A percentile compares a stretch with the other conserved stretches of the same genome.
Evolutionary conservation across 1,140 invertebrate genomes (phyloP).

Genomic region (Dysdera silvatica): DNA sequence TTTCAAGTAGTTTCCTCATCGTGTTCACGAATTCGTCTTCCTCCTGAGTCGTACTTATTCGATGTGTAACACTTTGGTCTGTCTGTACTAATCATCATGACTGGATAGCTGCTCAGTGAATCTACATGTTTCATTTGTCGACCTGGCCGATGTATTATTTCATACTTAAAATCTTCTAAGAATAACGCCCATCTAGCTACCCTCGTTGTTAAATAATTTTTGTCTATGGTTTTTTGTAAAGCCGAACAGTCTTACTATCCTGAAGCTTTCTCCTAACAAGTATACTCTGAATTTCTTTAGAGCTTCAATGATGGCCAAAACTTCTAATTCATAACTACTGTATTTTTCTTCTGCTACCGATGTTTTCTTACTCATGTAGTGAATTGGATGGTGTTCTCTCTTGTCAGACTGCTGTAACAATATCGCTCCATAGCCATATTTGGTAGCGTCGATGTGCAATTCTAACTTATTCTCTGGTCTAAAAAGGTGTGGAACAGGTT

Average conservation of each 20-base stretch:
- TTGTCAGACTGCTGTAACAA: conserved; percentile 43
- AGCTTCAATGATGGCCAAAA: not conserved
- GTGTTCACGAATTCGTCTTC: not conserved
- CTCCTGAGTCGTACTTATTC: not conserved
- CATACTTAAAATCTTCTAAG: conserved; percentile 4
- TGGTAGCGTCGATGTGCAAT: conserved; percentile 37
- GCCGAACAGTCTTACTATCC: conserved; percentile 10
- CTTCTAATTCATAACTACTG: conserved; percentile 6
- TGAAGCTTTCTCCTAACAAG: conserved; percentile 8
- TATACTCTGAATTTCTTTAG: conserved; percentile 12
- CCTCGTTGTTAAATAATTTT: not conserved
- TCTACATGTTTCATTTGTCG: conserved; percentile 8
- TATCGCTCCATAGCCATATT: conserved; percentile 47
- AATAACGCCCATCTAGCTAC: conserved; percentile 3
- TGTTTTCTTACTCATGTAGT: not conserved
- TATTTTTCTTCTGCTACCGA: not conserved
- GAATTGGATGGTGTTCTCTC: not conserved
- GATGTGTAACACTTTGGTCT: not conserved
- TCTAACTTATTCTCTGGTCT: conserved; percentile 18
- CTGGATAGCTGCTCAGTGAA: conserved; percentile 2
- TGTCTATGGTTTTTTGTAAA: not conserved
- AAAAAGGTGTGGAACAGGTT: conserved; percentile 35
- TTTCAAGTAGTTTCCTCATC: not conserved
- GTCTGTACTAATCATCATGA: not conserved
- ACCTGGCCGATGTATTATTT: not conserved